These are phyloP conservation scores for Lagorchestes hirsutus DNA, from an alignment of 2,797 vertebrate species.

Conservation along the genomic window DNA sequence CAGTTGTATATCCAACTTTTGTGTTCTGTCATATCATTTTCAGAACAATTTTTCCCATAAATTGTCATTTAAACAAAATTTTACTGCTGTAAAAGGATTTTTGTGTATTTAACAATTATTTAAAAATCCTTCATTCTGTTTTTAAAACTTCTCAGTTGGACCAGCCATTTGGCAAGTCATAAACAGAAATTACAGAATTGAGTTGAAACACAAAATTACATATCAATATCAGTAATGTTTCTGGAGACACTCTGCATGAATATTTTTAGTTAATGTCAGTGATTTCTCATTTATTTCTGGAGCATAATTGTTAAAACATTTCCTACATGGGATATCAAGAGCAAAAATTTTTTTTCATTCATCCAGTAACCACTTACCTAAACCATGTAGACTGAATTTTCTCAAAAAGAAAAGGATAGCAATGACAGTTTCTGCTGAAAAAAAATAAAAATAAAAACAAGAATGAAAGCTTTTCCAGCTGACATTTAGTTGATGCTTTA, in stretches of 20 bases:
- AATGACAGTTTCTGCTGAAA: slow-evolving; percentile 25
- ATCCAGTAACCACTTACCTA: slow-evolving; percentile 64
- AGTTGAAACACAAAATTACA: slow-evolving; percentile 45
- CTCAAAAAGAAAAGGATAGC: slow-evolving; percentile 26
- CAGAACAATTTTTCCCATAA: slow-evolving; percentile 8
- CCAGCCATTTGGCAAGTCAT: slow-evolving; percentile 66
- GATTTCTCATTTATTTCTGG: slow-evolving; percentile 64
- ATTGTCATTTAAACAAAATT: slow-evolving; percentile 15
- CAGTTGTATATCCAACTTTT: neutral
- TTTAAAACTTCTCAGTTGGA: slow-evolving; percentile 55
- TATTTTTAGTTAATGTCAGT: slow-evolving; percentile 71
- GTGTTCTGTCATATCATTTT: neutral
- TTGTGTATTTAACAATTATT: slow-evolving; percentile 39
- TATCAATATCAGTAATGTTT: slow-evolving; percentile 9
- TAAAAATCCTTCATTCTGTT: slow-evolving; percentile 32
- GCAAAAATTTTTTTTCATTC: slow-evolving; percentile 14
- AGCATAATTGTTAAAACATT: slow-evolving; percentile 71
- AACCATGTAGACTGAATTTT: slow-evolving; percentile 70
- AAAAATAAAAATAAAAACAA: slow-evolving; percentile 39
- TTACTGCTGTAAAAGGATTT: slow-evolving; percentile 18
- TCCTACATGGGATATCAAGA: slow-evolving; percentile 65
- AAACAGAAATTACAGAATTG: slow-evolving; percentile 60
- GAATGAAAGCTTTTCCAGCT: slow-evolving; percentile 46
- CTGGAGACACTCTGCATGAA: slow-evolving; percentile 53
- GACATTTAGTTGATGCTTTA: neutral